Base-by-base conservation (phyloP, 1,140 invertebrate species). In the Hyposmocoma kahamanoa region DNA sequence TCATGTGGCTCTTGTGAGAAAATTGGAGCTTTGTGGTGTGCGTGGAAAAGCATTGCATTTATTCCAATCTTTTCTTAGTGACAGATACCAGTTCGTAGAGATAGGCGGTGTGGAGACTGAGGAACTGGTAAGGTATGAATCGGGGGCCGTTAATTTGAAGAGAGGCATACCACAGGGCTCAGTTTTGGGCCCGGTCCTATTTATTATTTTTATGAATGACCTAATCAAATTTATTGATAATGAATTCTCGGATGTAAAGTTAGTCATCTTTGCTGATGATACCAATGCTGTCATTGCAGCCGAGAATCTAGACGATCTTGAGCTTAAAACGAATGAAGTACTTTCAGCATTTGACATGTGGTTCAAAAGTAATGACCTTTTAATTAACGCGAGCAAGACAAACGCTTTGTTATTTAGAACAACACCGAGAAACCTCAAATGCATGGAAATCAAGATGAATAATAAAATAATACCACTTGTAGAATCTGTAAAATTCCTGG, bases 221-320 rank as follows among this genome's bases (percentile, higher is more conserved):
- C 13, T 43, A 17, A 3, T 43, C 2, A 15, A 43, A 8, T 26
- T 13, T 26, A 26, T 43, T 8, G 13, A 15, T 15, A 36, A 36
- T 17, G 13, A 15, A 15, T 17, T 36, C 9, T 43, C 24, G 13
- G n/a, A n/a, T n/a, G n/a, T n/a, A n/a, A n/a, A n/a, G n/a, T n/a
- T n/a, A n/a, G n/a, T n/a, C n/a, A n/a, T 43, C 5, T n/a, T 13
- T 43, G 42, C 42, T 6, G 42, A 43, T 24, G 42, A 43, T 15
- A 43, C 42, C 17, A 43, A 43, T 26, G 42, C 42, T 13, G 17
- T 24, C 8, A 1, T 43, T 10, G 3, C 42, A 26, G 11, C n/a
- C 19, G 24, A 43, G 5, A 43, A 43, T 43, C 5, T 28, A 10
- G 10, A 22, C 5, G 42, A 26, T 18, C 19, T 43, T 8, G 28